Percentiles rank a stretch among this genome's conserved stretches.
phyloP scores from a whole-genome alignment of 2,113 vertebrate species.

The Syngnathus typhle region DNA sequence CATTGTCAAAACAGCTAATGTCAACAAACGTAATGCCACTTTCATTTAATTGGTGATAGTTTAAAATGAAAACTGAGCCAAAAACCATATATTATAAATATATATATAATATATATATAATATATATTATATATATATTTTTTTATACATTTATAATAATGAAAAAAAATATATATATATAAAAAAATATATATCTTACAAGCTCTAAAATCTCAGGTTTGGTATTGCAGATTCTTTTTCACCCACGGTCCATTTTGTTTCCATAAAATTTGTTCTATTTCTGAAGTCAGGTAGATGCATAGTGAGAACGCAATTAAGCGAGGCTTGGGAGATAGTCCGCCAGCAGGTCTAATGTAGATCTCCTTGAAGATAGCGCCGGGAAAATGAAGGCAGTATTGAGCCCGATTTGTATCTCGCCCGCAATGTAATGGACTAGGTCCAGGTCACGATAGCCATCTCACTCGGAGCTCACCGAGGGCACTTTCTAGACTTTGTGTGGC shows the following conservation, averaged over 20 bases:
- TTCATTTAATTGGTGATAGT: no score
- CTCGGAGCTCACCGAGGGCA: conserved; percentile 27
- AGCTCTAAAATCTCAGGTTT: conserved; percentile 32
- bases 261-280: conserved; percentile 6
- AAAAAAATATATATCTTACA: conserved; percentile 7
- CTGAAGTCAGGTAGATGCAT: conserved; percentile 26
- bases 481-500: conserved; percentile 23
- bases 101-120: no score
- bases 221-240: conserved; percentile 22
- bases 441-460: conserved; percentile 48
- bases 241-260: conserved; percentile 35
- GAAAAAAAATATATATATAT: conserved; percentile 6
- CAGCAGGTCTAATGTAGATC: conserved; percentile 49
- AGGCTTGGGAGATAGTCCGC: conserved; percentile 35
- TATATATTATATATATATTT: no score
- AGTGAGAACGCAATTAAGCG: conserved; percentile 45
- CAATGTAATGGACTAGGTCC: conserved; percentile 59
- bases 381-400: conserved; percentile 50
- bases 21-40: no score
- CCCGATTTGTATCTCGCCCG: conserved; percentile 55
- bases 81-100: no score
- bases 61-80: no score
- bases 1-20: no score
- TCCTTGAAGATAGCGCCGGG: conserved; percentile 45
- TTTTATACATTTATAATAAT: no score